Base-by-base conservation (phyloP, 2,113 vertebrate species). In the Microtus richardsoni region DNA sequence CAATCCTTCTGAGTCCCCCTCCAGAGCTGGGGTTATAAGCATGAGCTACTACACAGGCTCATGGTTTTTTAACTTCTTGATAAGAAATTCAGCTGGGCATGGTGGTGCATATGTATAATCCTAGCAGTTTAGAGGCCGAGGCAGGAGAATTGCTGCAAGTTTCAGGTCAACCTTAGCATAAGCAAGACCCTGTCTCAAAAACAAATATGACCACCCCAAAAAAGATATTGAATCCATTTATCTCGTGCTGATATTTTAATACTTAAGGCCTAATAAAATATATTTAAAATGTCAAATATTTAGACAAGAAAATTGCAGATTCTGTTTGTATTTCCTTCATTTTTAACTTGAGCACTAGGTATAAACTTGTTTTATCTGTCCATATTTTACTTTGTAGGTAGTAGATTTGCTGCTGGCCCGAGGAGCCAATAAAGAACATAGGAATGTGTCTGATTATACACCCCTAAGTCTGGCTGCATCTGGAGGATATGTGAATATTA, bases 401-500 rank as follows among this genome's bases (percentile, higher is more conserved):
- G 99, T 99, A 95, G 99, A 99, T 98, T 97, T 99, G 98, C 98
- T 99, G 95, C 98, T 99, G 98, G 99, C 99, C 85, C 99, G 99
- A 94, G 99, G 99, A 97, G 99, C 99, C 97, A 99, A 99, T 96
- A 99, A 99, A 98, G 99, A 99, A 92, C 99, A 99, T 97, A 99
- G 99, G 96, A 99, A 99, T 90, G 99, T 99, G 95, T 99, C 99
- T 33, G 99, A 99, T 98, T 99, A 99, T 98, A 99, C 99, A 1
- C 99, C 99, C 0, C 98, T 99, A 91, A 99, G 99, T 98, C 99
- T 99, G 93, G 99, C 99, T 96, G 99, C 99, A 17, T 99, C 99
- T 93, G 99, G 99, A 92, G 99, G 99, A 98, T 99, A 99, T 52
- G 99, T 99, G 96, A 99, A 99, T 97, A 99, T 99, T 98, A 99